Conservation (phyloP, 2,797 vertebrate genomes). For the Bufotes viridis region DNA sequence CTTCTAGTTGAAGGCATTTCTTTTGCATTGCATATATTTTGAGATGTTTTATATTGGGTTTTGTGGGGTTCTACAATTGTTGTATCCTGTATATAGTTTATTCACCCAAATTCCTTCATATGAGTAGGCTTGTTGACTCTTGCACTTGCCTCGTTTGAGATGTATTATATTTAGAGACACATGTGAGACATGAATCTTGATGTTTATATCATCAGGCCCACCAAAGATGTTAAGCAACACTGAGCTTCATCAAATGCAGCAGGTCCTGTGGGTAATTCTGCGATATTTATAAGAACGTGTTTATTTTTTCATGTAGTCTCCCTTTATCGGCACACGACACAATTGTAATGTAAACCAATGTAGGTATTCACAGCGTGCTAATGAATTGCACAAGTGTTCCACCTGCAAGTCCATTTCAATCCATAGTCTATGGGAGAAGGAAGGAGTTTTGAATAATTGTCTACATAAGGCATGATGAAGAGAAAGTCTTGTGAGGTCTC, state of each 20-base stretch:
- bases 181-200: slow-evolving; percentile 38
- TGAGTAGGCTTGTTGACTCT: not conserved
- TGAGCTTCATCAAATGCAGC: slow-evolving; percentile 41
- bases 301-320: slow-evolving; percentile 49
- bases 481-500: slow-evolving; percentile 60
- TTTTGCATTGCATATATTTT: not conserved
- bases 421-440: slow-evolving; percentile 25
- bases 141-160: slow-evolving; percentile 20
- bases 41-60: not conserved
- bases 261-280: slow-evolving; percentile 49
- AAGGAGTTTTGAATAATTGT: slow-evolving; percentile 46
- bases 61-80: not conserved
- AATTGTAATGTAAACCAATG: slow-evolving; percentile 36
- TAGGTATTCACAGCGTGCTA: slow-evolving; percentile 23
- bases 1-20: not conserved
- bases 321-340: slow-evolving; percentile 41
- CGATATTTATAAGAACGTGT: slow-evolving; percentile 35
- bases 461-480: slow-evolving; percentile 52
- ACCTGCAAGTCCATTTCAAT: slow-evolving; percentile 53
- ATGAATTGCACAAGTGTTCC: slow-evolving; percentile 50
- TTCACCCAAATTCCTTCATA: slow-evolving; percentile 13
- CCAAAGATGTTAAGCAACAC: slow-evolving; percentile 54
- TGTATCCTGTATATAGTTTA: not conserved
- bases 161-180: slow-evolving; percentile 37
- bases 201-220: slow-evolving; percentile 51